phyloP scores from a whole-genome alignment of 2,113 vertebrate species.

The Pavo muticus region DNA sequence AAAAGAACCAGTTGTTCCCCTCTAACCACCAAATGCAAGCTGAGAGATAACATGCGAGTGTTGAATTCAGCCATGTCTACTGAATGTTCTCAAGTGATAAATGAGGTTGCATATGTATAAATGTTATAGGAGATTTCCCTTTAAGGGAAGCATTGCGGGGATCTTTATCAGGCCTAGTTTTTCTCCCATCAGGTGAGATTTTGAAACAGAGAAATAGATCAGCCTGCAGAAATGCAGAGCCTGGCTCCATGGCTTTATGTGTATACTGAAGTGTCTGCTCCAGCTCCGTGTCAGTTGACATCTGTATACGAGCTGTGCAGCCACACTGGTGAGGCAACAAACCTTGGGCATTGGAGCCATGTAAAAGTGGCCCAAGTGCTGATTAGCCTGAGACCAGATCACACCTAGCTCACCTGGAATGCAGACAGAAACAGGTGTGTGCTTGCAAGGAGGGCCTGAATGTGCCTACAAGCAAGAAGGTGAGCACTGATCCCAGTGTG shows the following conservation, averaged over 20 bases:
- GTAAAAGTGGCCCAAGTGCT: neutral
- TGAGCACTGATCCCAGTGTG: rapidly evolving
- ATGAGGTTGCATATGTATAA: neutral
- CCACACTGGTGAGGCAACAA: neutral
- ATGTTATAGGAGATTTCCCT: neutral
- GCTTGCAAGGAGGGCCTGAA: neutral
- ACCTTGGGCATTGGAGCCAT: neutral
- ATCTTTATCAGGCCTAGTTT: neutral
- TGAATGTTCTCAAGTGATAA: neutral
- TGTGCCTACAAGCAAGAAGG: neutral
- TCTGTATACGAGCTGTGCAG: neutral
- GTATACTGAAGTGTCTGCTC: neutral
- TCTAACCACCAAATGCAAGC: neutral
- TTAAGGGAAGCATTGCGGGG: neutral
- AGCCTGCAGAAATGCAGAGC: neutral
- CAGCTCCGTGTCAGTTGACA: neutral
- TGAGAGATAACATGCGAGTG: neutral
- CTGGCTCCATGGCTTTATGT: neutral
- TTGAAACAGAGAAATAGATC: neutral
- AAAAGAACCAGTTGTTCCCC: neutral
- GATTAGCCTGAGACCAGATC: neutral
- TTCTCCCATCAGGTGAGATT: neutral
- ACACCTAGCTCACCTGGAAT: neutral
- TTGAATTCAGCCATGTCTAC: neutral
- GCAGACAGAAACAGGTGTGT: rapidly evolving